Evolutionary conservation across 2,797 vertebrate genomes (phyloP).

Genomic region (Chrosomus eos): DNA sequence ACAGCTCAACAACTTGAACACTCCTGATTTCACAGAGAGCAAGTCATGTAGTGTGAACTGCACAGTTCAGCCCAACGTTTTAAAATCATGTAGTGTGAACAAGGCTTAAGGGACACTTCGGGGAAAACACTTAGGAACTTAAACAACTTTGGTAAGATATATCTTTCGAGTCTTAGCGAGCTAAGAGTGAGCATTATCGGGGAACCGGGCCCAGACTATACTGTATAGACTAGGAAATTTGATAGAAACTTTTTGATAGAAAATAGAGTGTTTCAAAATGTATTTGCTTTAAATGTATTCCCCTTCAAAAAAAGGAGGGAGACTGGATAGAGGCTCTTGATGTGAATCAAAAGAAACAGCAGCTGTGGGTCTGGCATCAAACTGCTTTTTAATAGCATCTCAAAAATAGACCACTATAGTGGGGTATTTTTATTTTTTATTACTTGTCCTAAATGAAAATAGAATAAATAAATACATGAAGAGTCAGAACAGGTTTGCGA

Average conservation of each 20-base stretch:
- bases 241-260: no score
- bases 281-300: background rate
- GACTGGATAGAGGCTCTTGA: background rate
- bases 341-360: background rate
- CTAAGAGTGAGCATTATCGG: no score
- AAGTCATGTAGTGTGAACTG: no score
- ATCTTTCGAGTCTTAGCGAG: no score
- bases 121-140: no score
- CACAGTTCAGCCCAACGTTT: no score
- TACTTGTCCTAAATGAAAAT: background rate
- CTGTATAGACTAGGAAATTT: no score
- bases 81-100: no score
- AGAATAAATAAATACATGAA: background rate
- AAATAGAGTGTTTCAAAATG: background rate
- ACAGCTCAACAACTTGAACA: no score
- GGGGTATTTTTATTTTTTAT: background rate
- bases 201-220: background rate
- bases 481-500: background rate
- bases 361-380: slow-evolving; percentile 4
- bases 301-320: background rate
- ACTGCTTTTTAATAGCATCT: slow-evolving; percentile 11
- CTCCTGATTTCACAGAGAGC: no score
- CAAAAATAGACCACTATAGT: background rate
- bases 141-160: no score
- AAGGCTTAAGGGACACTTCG: no score